Evolutionary conservation across 2,888 invertebrate species (phyloP).

Genomic region (Pardosa pseudoannulata): DNA sequence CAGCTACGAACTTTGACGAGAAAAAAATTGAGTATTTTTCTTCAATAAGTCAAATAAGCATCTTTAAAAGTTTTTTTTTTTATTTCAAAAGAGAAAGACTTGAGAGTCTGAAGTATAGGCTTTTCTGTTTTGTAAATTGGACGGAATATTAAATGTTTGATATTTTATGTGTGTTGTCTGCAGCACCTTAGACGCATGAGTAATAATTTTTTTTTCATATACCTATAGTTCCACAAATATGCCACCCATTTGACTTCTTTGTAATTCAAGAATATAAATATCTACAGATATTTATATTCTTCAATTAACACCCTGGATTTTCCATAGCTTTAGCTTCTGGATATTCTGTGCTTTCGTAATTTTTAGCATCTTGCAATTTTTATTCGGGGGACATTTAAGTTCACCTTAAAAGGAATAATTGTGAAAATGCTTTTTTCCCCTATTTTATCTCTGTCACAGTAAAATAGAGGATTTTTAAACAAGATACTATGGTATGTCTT

Average conservation of each 20-base stretch:
- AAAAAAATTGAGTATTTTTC: neutral
- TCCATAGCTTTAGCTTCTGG: neutral
- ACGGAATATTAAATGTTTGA: neutral
- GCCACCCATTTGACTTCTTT: slow-evolving; percentile 4
- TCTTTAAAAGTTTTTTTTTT: neutral
- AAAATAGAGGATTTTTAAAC: too few relatives aligned
- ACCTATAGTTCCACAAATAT: neutral
- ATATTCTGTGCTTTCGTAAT: too few relatives aligned
- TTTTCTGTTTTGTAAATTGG: neutral
- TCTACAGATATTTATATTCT: neutral
- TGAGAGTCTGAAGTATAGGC: neutral
- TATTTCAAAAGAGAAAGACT: neutral
- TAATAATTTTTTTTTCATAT: neutral
- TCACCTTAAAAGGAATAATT: too few relatives aligned
- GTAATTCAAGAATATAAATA: slow-evolving; percentile 15
- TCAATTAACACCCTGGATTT: too few relatives aligned
- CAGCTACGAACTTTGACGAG: too few relatives aligned
- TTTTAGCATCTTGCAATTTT: too few relatives aligned
- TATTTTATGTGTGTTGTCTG: too few relatives aligned
- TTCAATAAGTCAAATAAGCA: neutral
- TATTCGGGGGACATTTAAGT: too few relatives aligned
- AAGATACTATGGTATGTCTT: too few relatives aligned
- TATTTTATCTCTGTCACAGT: too few relatives aligned
- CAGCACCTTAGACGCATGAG: slow-evolving; percentile 2
- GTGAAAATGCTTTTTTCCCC: too few relatives aligned